Evolutionary conservation across 1,140 invertebrate genomes (phyloP).

Genomic region (Olivierus martensii): DNA sequence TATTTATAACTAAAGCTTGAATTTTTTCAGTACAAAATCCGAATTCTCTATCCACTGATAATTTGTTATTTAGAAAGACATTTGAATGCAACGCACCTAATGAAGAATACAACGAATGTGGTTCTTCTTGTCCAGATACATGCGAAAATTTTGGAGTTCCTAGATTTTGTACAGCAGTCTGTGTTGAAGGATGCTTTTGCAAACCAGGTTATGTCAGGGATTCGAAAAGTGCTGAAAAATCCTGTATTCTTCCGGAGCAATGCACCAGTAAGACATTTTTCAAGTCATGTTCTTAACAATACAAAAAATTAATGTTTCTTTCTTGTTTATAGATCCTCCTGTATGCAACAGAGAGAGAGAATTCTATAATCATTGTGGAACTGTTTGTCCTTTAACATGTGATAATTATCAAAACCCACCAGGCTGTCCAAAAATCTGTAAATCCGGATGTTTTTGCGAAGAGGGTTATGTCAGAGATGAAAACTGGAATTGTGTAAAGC

Average conservation of each 20-base stretch:
- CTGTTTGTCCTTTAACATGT: background rate
- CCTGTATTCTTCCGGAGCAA: no score
- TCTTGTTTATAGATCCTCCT: no score
- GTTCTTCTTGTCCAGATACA: background rate
- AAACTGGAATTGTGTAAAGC: no score
- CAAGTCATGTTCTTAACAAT: no score
- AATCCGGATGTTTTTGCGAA: conserved; percentile 11
- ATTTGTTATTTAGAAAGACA: background rate
- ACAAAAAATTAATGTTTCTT: no score
- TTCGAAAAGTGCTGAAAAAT: no score
- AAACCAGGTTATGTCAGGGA: conserved; percentile 5
- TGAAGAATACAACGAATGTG: conserved; percentile 7
- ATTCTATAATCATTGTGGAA: background rate
- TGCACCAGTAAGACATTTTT: no score
- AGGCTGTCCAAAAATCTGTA: no score
- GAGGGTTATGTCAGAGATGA: background rate
- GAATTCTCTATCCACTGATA: background rate
- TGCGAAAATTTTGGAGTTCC: conserved; percentile 1
- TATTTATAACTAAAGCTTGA: background rate
- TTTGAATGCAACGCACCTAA: background rate
- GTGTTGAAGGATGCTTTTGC: conserved; percentile 7
- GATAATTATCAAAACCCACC: no score
- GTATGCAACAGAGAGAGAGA: background rate
- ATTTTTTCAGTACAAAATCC: background rate
- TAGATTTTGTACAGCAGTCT: background rate